A percentile compares a stretch with the other conserved stretches of the same genome.
These are phyloP conservation scores for Cyprichromis sp. DNA, from an alignment of 2,113 vertebrate genomes.

Conservation along the genomic window DNA sequence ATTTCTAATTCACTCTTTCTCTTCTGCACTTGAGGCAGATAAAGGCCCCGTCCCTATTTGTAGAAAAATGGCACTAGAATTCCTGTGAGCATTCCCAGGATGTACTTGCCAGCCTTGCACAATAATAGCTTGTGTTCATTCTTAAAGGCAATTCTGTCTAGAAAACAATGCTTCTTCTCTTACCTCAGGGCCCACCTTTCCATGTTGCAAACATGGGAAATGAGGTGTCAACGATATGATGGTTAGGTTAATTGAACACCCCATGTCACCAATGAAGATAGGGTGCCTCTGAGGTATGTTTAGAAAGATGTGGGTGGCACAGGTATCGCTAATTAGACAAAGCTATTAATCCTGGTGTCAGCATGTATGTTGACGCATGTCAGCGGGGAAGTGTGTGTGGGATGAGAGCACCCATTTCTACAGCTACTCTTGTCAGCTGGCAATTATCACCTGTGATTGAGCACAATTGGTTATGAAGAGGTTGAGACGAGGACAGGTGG, in stretches of 20 bases:
- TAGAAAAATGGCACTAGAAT: neutral
- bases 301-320: constrained; percentile 48
- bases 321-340: constrained; percentile 43
- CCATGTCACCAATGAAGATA: neutral
- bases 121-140: neutral
- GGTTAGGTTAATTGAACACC: constrained; percentile 34
- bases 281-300: constrained; percentile 34
- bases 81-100: neutral
- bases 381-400: constrained; percentile 32
- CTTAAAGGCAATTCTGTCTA: neutral
- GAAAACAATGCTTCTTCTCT: neutral
- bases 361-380: constrained; percentile 20
- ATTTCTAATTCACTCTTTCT: neutral
- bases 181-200: neutral
- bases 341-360: constrained; percentile 39
- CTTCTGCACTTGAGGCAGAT: neutral
- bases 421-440: constrained; percentile 20
- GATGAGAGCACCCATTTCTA: neutral
- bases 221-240: constrained; percentile 12
- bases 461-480: neutral
- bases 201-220: constrained; percentile 7
- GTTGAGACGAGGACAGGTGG: neutral
- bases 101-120: neutral
- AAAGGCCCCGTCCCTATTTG: neutral
- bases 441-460: constrained; percentile 50